A percentile compares a stretch with the other conserved stretches of the same genome.
These are phyloP conservation scores for Geophilus truncorum DNA, from an alignment of 2,888 invertebrate species.

Conservation along the genomic window DNA sequence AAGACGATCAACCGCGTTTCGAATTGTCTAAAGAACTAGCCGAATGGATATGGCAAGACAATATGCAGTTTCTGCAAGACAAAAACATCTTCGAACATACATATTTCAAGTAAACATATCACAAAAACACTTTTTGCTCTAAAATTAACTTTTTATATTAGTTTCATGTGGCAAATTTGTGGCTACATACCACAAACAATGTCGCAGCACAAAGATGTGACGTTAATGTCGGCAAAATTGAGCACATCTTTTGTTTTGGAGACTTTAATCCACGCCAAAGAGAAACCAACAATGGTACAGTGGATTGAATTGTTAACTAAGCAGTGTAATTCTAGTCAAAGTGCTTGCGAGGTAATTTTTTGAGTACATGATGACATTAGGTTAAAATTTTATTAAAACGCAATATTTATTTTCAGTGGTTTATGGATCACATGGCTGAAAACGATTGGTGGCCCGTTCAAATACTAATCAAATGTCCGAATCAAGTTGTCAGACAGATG, in stretches of 20 bases:
- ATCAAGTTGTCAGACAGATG: slow-evolving; percentile 95
- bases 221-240: slow-evolving; percentile 77
- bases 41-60: slow-evolving; percentile 97
- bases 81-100: slow-evolving; percentile 94
- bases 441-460: slow-evolving; percentile 95
- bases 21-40: slow-evolving; percentile 73
- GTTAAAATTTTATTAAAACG: background rate
- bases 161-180: slow-evolving; percentile 96
- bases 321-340: slow-evolving; percentile 82
- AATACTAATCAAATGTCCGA: slow-evolving; percentile 90
- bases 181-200: slow-evolving; percentile 87
- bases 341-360: slow-evolving; percentile 49
- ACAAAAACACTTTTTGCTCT: background rate
- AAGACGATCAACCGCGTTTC: slow-evolving; percentile 48
- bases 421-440: slow-evolving; percentile 84
- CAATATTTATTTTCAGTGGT: slow-evolving; percentile 67
- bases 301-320: slow-evolving; percentile 94
- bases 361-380: background rate
- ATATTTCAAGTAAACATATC: slow-evolving; percentile 72
- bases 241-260: slow-evolving; percentile 93
- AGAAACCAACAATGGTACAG: slow-evolving; percentile 94
- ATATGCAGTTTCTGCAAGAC: slow-evolving; percentile 89
- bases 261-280: slow-evolving; percentile 94
- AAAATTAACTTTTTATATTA: slow-evolving; percentile 48
- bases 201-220: slow-evolving; percentile 67